Percentiles rank a stretch among this genome's conserved stretches.
phyloP scores from a whole-genome alignment of 2,113 vertebrate genomes.

The Drymodes brunneopygia region DNA sequence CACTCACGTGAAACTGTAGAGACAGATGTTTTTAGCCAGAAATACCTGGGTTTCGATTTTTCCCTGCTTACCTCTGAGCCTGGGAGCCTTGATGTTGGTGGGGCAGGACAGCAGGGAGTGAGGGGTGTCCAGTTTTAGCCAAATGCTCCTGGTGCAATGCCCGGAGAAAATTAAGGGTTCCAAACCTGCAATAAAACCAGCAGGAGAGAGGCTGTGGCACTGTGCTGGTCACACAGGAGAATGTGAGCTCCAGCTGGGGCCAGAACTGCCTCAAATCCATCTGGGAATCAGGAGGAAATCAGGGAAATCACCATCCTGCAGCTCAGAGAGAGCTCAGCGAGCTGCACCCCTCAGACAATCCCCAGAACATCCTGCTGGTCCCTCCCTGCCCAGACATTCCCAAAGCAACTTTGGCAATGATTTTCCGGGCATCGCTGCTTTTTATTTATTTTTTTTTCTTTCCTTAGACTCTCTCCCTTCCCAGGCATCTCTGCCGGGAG shows the following conservation, averaged over 20 bases:
- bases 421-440: neutral
- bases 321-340: neutral
- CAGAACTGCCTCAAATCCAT: neutral
- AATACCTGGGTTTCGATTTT: neutral
- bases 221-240: neutral
- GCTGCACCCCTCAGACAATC: neutral
- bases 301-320: neutral
- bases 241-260: neutral
- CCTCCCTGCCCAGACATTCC: neutral
- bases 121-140: neutral
- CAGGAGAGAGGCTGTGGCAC: neutral
- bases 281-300: neutral
- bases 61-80: neutral
- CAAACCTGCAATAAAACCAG: neutral
- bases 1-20: rapidly evolving
- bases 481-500: neutral
- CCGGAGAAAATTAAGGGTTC: neutral
- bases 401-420: neutral
- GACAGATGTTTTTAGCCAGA: neutral
- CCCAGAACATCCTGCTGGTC: neutral
- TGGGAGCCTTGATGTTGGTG: neutral
- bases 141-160: neutral
- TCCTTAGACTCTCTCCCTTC: rapidly evolving
- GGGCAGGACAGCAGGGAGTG: neutral
- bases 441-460: neutral